Base-by-base conservation (phyloP, 1,140 invertebrate species). In the Vollenhovia emeryi region DNA sequence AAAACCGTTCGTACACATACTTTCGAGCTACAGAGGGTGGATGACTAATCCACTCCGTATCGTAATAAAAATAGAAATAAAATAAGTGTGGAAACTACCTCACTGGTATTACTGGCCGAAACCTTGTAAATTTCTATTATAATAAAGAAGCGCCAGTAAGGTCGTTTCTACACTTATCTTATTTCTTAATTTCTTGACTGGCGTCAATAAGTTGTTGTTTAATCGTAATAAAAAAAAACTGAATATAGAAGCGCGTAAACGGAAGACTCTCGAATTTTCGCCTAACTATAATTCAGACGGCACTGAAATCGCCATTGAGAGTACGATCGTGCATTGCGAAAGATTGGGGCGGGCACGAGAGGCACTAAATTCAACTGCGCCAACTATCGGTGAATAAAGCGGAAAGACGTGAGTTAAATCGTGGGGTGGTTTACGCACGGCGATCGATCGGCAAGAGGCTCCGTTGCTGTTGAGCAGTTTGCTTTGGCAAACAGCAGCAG, bases 331-430 rank as follows among this genome's bases (percentile, higher is more conserved):
- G 48, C 57, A 71, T 45, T 45, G 36, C 5, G 66, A 15, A 82
- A 43, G 66, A 82, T 57, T 57, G 73, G 36, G 68, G 52, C 24
- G 36, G 45, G 6, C n/a, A 33, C 60, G 7, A 43, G 13, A 45
- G 27, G 78, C 6, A 24, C 33, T 71, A 80, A 82, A 82, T 71
- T 73, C 36, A 82, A 57, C 40, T 71, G 45, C 36, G 24, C n/a
- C 2, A 82, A 57, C 50, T 82, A 45, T 82, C 66, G 18, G n/a
- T 11, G n/a, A 82, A 82, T 57, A n/a, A 82, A 71, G 24, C n/a
- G n/a, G 13, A 13, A 79, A 18, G 21, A 45, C 40, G 50, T 11
- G 36, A 82, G 24, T 57, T 40, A 9, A 30, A 69, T 27, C 24
- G 78, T 43, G 30, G 78, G n/a, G n/a, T 24, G 52, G 78, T 57